Conservation (phyloP, 2,797 vertebrate species). For the Diplodus sargus region DNA sequence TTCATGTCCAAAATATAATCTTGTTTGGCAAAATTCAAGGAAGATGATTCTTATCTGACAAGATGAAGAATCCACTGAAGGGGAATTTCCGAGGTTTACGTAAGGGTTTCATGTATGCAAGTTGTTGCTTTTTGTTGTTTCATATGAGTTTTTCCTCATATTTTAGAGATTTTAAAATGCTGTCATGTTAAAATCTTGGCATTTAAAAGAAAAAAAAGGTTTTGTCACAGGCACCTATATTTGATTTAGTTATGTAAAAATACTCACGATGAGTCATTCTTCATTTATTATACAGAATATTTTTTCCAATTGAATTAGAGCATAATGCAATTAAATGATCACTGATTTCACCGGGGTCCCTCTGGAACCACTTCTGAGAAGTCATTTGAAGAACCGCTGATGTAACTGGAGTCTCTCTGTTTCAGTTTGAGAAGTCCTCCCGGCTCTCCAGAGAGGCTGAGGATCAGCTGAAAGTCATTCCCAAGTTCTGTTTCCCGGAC, state of each 20-base stretch:
- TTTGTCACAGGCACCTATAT: neutral
- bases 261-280: neutral
- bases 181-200: neutral
- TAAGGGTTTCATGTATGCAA: neutral
- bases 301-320: neutral
- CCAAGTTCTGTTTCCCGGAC: slow-evolving; percentile 98
- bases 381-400: neutral
- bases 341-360: neutral
- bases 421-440: slow-evolving; percentile 92
- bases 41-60: slow-evolving; percentile 15
- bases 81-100: slow-evolving; percentile 7
- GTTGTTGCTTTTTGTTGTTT: neutral
- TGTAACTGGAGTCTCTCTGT: slow-evolving; percentile 27
- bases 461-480: slow-evolving; percentile 96
- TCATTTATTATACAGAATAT: neutral
- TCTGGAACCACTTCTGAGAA: neutral
- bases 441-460: slow-evolving; percentile 93
- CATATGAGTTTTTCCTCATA: neutral
- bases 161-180: neutral
- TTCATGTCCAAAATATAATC: slow-evolving; percentile 21
- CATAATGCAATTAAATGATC: neutral
- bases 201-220: neutral
- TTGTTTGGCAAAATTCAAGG: slow-evolving; percentile 42
- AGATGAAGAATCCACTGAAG: neutral
- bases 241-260: neutral